A percentile compares a stretch with the other conserved stretches of the same genome.
Evolutionary conservation across 2,113 vertebrate species (phyloP).

Genomic region (Bubo scandiacus): DNA sequence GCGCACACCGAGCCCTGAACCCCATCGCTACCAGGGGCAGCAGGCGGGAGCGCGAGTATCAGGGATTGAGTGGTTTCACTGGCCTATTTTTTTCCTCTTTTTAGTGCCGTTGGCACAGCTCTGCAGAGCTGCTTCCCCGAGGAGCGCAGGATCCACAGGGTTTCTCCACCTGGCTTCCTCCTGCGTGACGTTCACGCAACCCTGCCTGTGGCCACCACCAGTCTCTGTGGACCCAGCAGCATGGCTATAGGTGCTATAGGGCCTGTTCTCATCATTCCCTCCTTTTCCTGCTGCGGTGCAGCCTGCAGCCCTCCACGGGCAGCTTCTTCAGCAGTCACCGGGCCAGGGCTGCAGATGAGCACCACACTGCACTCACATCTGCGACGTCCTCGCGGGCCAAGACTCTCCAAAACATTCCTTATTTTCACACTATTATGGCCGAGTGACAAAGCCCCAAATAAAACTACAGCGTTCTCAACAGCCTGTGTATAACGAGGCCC

Average conservation of each 20-base stretch:
- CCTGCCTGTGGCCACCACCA: rapidly evolving
- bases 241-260: background rate
- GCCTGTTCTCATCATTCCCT: background rate
- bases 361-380: rapidly evolving
- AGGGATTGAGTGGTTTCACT: background rate
- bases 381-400: background rate
- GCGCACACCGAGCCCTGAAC: background rate
- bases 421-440: background rate
- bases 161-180: background rate
- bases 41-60: rapidly evolving
- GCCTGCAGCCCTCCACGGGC: background rate
- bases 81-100: background rate
- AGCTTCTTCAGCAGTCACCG: background rate
- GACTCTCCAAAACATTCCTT: background rate
- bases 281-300: background rate
- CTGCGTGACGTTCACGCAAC: rapidly evolving
- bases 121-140: background rate
- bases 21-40: background rate
- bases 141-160: background rate
- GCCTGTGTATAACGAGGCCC: background rate
- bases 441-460: background rate
- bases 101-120: background rate
- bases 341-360: background rate
- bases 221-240: rapidly evolving
- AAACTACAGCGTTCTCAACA: background rate